Base-by-base conservation (phyloP, 1,140 invertebrate species). In the Archivesica marissinica region DNA sequence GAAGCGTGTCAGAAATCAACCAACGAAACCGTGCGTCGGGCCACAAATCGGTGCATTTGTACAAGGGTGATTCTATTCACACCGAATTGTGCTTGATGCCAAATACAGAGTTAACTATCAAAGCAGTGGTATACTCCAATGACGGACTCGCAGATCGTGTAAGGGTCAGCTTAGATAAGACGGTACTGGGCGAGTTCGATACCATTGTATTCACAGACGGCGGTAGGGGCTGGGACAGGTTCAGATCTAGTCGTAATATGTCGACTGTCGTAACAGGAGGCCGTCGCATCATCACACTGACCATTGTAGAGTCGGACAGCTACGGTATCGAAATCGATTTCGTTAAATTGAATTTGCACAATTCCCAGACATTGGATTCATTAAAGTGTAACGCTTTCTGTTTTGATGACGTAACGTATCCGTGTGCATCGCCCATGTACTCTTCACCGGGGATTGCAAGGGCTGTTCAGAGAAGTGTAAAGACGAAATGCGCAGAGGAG, bases 321-420 rank as follows among this genome's bases (percentile, higher is more conserved):
- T 78, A 77, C 41, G 82, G 82, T 54, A 61, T 85, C 9, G 82
- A 85, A 70, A 78, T 85, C 28, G 82, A 85, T 70, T 41, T 28
- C 15, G 52, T 85, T 30, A 44, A 39, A 33, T 6, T 85, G 0
- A 25, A 33, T 23, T 15, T 77, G 3, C 68, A 70, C 35, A 15
- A 25, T 38, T 28, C 41, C 1, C 59, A 52, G 59, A 9, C 54
- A 0, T 2, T 64, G 7, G 35, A 41, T 11, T 77, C 61, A 17
- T 44, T 66, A 20, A 38, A 25, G 13, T 85, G 82, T 39, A 61
- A 64, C 0, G 41, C 56, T 11, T 68, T 78, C 23, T 85, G 82
- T 70, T 85, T 85, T 70, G 61, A 77, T 20, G 61, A 78, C 74
- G 56, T 70, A 23, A 33, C 39, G 1, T 85, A 50, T 41, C 17